Evolutionary conservation across 2,797 vertebrate genomes (phyloP).

Genomic region (Peromyscus aztecus): DNA sequence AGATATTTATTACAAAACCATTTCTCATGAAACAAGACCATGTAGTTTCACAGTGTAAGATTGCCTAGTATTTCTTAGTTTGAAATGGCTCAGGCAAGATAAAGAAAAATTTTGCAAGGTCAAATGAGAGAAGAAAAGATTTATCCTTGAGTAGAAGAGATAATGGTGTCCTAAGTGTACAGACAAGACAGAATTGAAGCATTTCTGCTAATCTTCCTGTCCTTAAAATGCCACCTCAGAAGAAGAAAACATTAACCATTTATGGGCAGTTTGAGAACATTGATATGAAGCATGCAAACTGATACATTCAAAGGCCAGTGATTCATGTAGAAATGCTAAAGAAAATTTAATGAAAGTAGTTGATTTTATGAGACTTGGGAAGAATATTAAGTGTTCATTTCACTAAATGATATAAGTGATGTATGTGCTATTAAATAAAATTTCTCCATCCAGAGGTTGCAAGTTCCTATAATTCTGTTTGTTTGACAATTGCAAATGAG

Average conservation of each 20-base stretch:
- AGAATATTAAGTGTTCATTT: conserved; percentile 29
- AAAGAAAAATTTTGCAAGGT: conserved; percentile 27
- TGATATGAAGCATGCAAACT: not conserved
- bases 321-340: conserved; percentile 51
- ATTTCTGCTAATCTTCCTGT: conserved; percentile 50
- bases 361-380: not conserved
- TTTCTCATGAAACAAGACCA: conserved; percentile 50
- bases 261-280: not conserved
- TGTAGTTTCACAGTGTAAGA: not conserved
- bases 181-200: not conserved
- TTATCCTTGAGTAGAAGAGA: conserved; percentile 48
- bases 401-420: not conserved
- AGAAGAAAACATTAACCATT: not conserved
- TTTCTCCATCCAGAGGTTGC: conserved; percentile 24
- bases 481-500: conserved; percentile 59
- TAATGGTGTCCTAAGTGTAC: not conserved
- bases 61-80: conserved; percentile 38
- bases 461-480: conserved; percentile 38
- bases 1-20: conserved; percentile 21
- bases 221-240: not conserved
- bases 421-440: conserved; percentile 21
- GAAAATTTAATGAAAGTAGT: conserved; percentile 29
- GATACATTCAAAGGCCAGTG: not conserved
- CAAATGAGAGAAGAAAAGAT: conserved; percentile 44
- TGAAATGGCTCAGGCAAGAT: not conserved